Evolutionary conservation across 2,888 invertebrate genomes (phyloP).

Genomic region (Hylaea fasciaria): DNA sequence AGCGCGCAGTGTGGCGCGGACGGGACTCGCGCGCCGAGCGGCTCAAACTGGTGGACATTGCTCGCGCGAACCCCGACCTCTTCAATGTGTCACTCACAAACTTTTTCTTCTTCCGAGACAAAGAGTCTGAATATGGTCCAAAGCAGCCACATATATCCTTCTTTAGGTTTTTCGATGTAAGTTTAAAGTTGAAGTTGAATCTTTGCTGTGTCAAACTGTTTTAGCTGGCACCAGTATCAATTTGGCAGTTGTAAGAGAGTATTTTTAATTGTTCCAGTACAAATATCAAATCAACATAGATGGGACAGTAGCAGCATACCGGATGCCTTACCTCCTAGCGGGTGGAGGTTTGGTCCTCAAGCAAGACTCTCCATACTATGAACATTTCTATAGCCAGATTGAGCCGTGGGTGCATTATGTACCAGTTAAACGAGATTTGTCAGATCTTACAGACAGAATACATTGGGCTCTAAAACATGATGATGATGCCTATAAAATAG

Average conservation of each 20-base stretch:
- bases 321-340: constrained; percentile 95
- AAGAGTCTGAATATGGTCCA: constrained; percentile 94
- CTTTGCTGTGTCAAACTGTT: too few relatives aligned
- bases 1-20: constrained; percentile 95
- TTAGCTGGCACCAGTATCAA: too few relatives aligned
- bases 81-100: constrained; percentile 97
- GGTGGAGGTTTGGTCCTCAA: constrained; percentile 96
- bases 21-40: constrained; percentile 95
- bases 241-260: too few relatives aligned
- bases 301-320: constrained; percentile 98
- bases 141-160: constrained; percentile 94
- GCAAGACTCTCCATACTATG: constrained; percentile 97
- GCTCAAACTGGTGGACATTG: constrained; percentile 91
- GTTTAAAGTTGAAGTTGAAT: constrained; percentile 46
- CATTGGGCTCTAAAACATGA: constrained; percentile 92
- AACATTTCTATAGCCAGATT: constrained; percentile 94
- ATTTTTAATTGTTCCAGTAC: constrained; percentile 86
- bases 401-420: constrained; percentile 92
- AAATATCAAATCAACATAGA: constrained; percentile 98
- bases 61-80: constrained; percentile 88
- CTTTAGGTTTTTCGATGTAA: constrained; percentile 97
- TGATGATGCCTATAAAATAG: constrained; percentile 86
- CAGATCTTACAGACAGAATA: constrained; percentile 91
- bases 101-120: constrained; percentile 97
- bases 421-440: constrained; percentile 91